Percentiles rank a stretch among this genome's conserved stretches.
Conservation (phyloP, 2,888 invertebrate species). For the Rhagonycha fulva region DNA sequence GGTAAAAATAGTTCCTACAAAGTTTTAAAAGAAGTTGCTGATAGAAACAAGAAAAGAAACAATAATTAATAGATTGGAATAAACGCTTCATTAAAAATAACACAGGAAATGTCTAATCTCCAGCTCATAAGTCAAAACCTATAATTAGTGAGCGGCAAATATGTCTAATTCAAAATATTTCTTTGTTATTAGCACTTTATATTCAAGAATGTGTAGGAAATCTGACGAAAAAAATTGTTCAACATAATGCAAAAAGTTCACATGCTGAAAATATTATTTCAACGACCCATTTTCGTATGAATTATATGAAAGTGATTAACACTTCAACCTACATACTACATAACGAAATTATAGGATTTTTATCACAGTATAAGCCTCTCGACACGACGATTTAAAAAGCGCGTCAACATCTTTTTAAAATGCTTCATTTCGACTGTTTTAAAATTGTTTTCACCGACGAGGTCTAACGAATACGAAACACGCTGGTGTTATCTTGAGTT, state of each 20-base stretch:
- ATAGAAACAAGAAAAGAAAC: background rate
- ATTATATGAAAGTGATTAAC: background rate
- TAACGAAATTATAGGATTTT: background rate
- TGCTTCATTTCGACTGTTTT: background rate
- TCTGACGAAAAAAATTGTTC: background rate
- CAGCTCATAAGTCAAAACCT: background rate
- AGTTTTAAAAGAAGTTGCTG: background rate
- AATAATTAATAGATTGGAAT: background rate
- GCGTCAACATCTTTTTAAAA: no score
- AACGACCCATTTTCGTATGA: background rate
- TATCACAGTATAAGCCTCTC: background rate
- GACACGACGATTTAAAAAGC: background rate
- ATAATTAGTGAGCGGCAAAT: background rate
- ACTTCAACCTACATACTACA: background rate
- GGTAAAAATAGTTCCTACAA: background rate
- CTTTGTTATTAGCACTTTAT: constrained; percentile 3
- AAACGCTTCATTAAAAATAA: background rate
- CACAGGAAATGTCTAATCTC: background rate
- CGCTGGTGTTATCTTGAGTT: background rate
- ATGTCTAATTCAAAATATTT: background rate
- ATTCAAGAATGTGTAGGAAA: background rate
- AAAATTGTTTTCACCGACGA: background rate
- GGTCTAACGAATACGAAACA: background rate
- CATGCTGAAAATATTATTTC: background rate
- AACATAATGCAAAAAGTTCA: background rate